Evolutionary conservation across 2,888 invertebrate species (phyloP), one percentile per base, ranked within the genome.

Genomic region (Leucoma salicis): DNA sequence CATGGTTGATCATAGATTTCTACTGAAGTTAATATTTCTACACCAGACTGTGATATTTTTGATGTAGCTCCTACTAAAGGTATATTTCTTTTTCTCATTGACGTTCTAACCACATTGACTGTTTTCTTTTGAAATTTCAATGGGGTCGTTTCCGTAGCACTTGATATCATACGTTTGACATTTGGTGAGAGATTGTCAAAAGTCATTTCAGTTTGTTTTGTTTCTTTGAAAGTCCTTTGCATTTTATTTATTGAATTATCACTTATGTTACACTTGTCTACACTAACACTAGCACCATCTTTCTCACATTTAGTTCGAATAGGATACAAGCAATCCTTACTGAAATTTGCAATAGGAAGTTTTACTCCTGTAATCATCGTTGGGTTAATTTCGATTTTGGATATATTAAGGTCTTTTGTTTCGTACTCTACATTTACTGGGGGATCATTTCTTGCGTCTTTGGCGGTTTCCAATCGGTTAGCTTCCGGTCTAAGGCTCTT

Each of bases 81-180:
- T 53, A 90, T 90, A 50, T 90, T 90, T 16, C 85, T 82, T 55
- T 73, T 82, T 42, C 90, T 75, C 11, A 67, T 75, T 0, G 86
- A 87, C 4, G 83, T 74, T 57, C 86, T 75, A 2, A 72, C 78
- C 10, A 70, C 57, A 35, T 70, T 78, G 0, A 65, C 31, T 1
- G 74, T 69, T 75, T 81, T 88, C 74, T 84, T 87, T 60, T 86
- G 89, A 46, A 82, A 75, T 56, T 86, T 88, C 50, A 80, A 72
- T 47, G 80, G 78, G 29, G 82, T 84, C 0, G 81, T 76, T 50
- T 85, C 85, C 1, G 79, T 70, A 7, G 92, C 91, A 70, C 92
- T 86, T 2, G 92, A 91, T 49, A 92, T 83, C 80, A 92, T 91
- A 51, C 92, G 82, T 69, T 92, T 92, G 3, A 92, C 92, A 62